Percentiles rank a stretch among this genome's conserved stretches.
phyloP scores from a whole-genome alignment of 2,797 vertebrate species.

The Tragelaphus eurycerus region DNA sequence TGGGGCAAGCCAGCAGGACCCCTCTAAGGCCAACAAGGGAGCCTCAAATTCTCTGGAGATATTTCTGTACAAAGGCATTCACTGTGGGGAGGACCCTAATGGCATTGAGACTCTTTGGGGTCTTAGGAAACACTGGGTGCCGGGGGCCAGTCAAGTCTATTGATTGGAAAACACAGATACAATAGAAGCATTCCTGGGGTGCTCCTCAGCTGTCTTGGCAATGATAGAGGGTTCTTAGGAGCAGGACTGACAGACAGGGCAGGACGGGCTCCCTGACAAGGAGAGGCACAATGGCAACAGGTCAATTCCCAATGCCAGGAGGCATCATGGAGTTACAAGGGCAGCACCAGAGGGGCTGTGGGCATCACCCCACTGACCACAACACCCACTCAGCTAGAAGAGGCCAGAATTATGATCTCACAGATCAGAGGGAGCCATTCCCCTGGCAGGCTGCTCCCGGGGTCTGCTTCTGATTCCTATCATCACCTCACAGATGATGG shows the following conservation, averaged over 20 bases:
- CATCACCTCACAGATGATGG: background rate
- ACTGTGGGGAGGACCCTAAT: background rate
- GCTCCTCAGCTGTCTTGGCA: background rate
- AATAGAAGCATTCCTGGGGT: slow-evolving; percentile 30
- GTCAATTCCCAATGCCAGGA: background rate
- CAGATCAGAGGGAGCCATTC: background rate
- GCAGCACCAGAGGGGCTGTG: background rate
- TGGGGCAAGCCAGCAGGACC: background rate
- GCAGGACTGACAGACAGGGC: background rate
- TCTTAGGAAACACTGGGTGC: slow-evolving; percentile 30
- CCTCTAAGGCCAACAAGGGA: background rate
- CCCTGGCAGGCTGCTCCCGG: background rate
- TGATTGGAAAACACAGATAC: slow-evolving; percentile 38
- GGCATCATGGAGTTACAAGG: background rate
- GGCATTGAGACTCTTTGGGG: background rate
- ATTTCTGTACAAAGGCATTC: background rate
- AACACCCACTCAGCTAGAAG: background rate
- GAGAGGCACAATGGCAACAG: background rate
- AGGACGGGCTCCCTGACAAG: background rate
- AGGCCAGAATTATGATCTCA: background rate
- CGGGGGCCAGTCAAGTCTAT: slow-evolving; percentile 9
- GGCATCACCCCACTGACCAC: background rate
- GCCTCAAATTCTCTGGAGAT: background rate
- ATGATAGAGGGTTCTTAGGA: background rate
- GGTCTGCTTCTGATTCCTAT: background rate